Base-by-base conservation (phyloP, 2,888 invertebrate genomes). In the Iselma pallidipennis region DNA sequence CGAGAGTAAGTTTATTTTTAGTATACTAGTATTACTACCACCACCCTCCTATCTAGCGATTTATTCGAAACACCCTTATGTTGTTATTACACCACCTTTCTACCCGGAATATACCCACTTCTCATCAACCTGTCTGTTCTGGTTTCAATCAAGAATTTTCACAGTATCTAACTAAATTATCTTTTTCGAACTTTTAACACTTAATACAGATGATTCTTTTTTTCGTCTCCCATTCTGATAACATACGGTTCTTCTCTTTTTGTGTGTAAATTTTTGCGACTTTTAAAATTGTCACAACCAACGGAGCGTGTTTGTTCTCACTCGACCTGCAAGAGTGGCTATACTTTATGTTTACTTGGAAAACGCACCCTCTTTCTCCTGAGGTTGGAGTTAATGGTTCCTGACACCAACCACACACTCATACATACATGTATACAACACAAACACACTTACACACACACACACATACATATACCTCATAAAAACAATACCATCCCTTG, bases 301-400 rank as follows among this genome's bases (percentile, higher is more conserved):
- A 59, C 50, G 37, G 59, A 63, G 63, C 63, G 56, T 63, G 52
- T 63, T 63, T 59, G 59, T 56, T 59, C 59, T 59, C 21, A 21
- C 12, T 45, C 45, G 57, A 57, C 31, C 58, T 51, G 55, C 61
- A 58, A 57, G 55, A 59, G 55, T 59, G 59, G 56, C 37, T 49
- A 55, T 57, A 60, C 57, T 57, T 59, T 57, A 63, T 60, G 60
- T 60, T 59, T 64, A 42, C 45, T 60, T 57, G 57, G 16, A 12
- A 12, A 21, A 45, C 45, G 37, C 51, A 54, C 55, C 55, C 59
- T 53, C 60, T 62, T 57, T 61, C 60, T 60, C 64, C 61, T 63
- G 63, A 61, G 49, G 31, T 58, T 50, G 4, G 57, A 26, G 63
- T 63, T 66, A 68, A 68, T 69, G 66, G 66, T 62, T 65, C 64